phyloP scores from a whole-genome alignment of 64 coral and sea anemone species.

The Stichodactyla mertensii region DNA sequence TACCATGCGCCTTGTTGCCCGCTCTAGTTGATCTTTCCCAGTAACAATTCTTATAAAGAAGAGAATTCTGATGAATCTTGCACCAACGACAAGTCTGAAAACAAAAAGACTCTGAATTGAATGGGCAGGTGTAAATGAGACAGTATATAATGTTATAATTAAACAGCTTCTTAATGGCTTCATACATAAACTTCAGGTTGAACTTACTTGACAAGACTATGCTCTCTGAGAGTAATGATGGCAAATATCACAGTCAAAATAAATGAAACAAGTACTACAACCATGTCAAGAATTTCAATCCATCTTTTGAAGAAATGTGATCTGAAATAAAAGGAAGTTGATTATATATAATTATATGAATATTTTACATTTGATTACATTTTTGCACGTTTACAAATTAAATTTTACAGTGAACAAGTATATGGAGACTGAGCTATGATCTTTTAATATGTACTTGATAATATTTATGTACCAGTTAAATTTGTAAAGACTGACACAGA shows the following conservation, averaged over 20 bases:
- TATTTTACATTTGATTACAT: no score
- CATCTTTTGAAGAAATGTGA: conserved; percentile 80
- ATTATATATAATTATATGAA: no score
- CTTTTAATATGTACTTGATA: no score
- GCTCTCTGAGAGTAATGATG: conserved; percentile 49
- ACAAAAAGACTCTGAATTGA: background rate
- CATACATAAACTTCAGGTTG: background rate
- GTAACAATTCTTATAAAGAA: conserved; percentile 92
- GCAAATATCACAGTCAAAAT: conserved; percentile 64
- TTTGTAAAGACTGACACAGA: background rate
- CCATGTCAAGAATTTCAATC: conserved; percentile 85
- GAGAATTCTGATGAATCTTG: conserved; percentile 70
- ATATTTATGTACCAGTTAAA: background rate
- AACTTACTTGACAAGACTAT: conserved; percentile 90
- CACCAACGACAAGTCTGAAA: conserved; percentile 71
- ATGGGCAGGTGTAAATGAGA: background rate
- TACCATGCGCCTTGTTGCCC: conserved; percentile 92
- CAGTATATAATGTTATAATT: background rate
- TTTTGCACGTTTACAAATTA: no score
- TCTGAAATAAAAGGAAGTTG: conserved; percentile 24
- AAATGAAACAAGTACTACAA: conserved; percentile 75
- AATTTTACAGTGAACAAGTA: no score
- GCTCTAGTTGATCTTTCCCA: conserved; percentile 87
- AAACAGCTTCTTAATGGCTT: no score
- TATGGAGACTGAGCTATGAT: no score